phyloP scores from a whole-genome alignment of 2,797 vertebrate species.

The Babyrousa celebensis region DNA sequence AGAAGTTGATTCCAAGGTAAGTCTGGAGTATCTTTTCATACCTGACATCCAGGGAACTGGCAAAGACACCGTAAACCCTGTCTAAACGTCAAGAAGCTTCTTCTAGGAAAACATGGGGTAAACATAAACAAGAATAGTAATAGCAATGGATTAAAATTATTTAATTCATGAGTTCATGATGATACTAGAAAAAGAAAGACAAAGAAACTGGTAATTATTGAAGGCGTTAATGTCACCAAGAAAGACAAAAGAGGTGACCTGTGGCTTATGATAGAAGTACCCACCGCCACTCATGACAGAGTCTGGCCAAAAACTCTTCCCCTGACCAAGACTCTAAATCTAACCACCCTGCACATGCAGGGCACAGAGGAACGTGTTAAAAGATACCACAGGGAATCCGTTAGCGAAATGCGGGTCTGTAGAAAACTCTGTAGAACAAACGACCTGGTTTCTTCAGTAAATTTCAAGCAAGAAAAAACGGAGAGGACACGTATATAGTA shows the following conservation, averaged over 20 bases:
- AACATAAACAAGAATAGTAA: slow-evolving; percentile 4
- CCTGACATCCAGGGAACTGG: background rate
- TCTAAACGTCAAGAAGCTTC: background rate
- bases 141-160: background rate
- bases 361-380: background rate
- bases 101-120: background rate
- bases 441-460: background rate
- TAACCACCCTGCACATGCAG: background rate
- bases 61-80: background rate
- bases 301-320: background rate
- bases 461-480: background rate
- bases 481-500: background rate
- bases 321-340: background rate
- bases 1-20: background rate
- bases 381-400: background rate
- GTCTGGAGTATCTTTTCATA: background rate
- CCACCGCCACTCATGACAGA: background rate
- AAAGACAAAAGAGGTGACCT: background rate
- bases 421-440: background rate
- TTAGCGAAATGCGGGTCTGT: background rate
- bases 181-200: background rate
- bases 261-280: background rate
- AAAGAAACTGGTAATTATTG: background rate
- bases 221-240: background rate
- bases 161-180: background rate